phyloP scores from a whole-genome alignment of 2,888 invertebrate genomes.

The Macropis europaea region DNA sequence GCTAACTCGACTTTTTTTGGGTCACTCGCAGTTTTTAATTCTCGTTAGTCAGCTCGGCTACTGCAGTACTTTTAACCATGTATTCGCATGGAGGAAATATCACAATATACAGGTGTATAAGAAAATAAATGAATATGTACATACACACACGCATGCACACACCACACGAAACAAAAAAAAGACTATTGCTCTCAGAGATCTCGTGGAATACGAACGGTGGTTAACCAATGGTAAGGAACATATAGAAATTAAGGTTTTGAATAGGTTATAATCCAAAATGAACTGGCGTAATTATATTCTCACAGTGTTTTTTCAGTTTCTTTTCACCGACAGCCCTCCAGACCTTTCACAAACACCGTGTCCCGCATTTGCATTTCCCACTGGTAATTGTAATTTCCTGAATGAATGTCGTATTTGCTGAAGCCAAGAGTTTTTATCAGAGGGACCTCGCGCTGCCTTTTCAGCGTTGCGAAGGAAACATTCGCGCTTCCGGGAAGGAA shows the following conservation, averaged over 20 bases:
- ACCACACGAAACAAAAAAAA: neutral
- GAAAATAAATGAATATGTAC: no score
- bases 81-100: no score
- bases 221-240: slow-evolving; percentile 5
- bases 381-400: slow-evolving; percentile 49
- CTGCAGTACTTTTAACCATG: no score
- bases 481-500: slow-evolving; percentile 31
- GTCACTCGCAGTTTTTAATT: no score
- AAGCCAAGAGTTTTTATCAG: slow-evolving; percentile 29
- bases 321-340: neutral
- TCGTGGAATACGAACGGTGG: neutral
- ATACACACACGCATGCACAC: no score
- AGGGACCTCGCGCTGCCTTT: slow-evolving; percentile 7
- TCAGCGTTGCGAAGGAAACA: slow-evolving; percentile 28
- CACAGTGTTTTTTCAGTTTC: slow-evolving; percentile 18
- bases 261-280: slow-evolving; percentile 32
- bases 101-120: no score
- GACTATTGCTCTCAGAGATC: neutral
- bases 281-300: slow-evolving; percentile 16
- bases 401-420: slow-evolving; percentile 34
- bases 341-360: slow-evolving; percentile 15
- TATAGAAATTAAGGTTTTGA: slow-evolving; percentile 32
- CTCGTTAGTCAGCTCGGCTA: no score
- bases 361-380: slow-evolving; percentile 32
- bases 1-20: no score